Conservation (phyloP, 2,888 invertebrate genomes). For the Craniophora ligustri region DNA sequence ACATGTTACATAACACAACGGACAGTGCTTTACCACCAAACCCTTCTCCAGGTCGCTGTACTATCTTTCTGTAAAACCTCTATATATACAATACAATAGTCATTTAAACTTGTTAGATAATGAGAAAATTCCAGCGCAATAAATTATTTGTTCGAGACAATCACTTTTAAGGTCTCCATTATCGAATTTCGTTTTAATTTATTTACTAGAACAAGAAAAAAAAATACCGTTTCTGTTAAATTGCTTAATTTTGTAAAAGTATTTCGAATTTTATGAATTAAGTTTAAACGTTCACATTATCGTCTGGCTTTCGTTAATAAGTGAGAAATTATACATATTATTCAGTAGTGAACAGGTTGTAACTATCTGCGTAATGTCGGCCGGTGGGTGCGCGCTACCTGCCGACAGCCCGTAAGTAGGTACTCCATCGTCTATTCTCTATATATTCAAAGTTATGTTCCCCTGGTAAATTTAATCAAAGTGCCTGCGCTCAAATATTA, state of each 20-base stretch:
- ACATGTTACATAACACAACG: no score
- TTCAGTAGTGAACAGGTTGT: no score
- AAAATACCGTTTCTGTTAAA: not conserved
- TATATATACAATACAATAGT: slow-evolving; percentile 9
- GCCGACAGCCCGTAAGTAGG: not conserved
- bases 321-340: no score
- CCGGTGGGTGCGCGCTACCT: not conserved
- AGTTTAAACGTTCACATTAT: no score
- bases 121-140: slow-evolving; percentile 35
- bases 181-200: slow-evolving; percentile 21
- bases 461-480: slow-evolving; percentile 43
- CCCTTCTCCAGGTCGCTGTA: no score
- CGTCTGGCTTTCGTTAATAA: no score
- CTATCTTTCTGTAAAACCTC: no score
- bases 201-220: slow-evolving; percentile 8
- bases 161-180: slow-evolving; percentile 27
- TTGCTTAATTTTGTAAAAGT: slow-evolving; percentile 10
- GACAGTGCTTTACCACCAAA: no score
- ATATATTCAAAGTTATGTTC: slow-evolving; percentile 28
- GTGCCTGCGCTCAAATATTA: slow-evolving; percentile 37
- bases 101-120: slow-evolving; percentile 23
- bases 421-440: slow-evolving; percentile 21
- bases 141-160: slow-evolving; percentile 28
- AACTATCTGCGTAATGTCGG: no score
- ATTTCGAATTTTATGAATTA: not conserved